A percentile compares a stretch with the other conserved stretches of the same genome.
Evolutionary conservation across 2,888 invertebrate species (phyloP).

Genomic region (Lithosia quadra): DNA sequence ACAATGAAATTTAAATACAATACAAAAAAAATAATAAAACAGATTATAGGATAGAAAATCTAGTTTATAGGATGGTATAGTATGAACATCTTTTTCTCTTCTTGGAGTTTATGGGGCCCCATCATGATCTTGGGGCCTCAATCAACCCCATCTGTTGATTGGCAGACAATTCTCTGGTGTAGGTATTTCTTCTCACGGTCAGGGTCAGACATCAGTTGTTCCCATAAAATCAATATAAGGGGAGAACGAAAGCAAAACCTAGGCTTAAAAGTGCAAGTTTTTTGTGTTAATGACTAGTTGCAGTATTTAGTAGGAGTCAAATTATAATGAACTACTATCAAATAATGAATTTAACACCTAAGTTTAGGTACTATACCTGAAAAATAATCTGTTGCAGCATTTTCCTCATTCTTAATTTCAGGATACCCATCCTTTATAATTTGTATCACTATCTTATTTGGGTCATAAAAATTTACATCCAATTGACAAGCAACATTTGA

Average conservation of each 20-base stretch:
- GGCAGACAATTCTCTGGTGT: not conserved
- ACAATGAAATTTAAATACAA: no score
- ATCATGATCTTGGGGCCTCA: no score
- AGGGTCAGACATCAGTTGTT: not conserved
- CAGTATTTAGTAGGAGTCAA: not conserved
- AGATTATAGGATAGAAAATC: no score
- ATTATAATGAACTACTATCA: not conserved
- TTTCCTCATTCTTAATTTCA: slow-evolving; percentile 40
- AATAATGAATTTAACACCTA: no score
- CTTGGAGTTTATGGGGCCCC: no score
- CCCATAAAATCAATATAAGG: not conserved
- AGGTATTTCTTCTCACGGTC: not conserved
- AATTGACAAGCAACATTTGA: slow-evolving; percentile 66
- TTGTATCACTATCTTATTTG: slow-evolving; percentile 48
- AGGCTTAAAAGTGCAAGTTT: not conserved
- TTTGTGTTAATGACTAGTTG: not conserved
- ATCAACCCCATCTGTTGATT: not conserved
- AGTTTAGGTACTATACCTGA: slow-evolving; percentile 47
- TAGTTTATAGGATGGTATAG: no score
- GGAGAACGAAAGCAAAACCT: not conserved
- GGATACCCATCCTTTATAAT: slow-evolving; percentile 54
- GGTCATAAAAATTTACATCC: slow-evolving; percentile 53
- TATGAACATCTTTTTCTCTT: no score
- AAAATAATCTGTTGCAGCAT: slow-evolving; percentile 49
- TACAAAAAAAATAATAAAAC: no score